Evolutionary conservation across 2,888 invertebrate species (phyloP).

Genomic region (Lypha dubia): DNA sequence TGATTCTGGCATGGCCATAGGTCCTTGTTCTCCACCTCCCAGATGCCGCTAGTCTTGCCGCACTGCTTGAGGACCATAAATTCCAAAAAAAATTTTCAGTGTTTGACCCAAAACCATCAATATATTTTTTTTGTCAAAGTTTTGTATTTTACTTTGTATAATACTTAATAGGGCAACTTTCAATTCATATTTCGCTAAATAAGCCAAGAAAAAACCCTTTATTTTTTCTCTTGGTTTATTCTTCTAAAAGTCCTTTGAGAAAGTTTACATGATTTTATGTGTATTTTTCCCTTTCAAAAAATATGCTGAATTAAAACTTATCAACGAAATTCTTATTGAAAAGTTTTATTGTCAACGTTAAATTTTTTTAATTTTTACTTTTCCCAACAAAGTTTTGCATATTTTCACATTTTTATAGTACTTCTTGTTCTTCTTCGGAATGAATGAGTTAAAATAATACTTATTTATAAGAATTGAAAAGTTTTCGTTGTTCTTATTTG

Average conservation of each 20-base stretch:
- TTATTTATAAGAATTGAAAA: constrained; percentile 19
- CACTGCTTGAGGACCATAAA: too few species aligned
- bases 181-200: too few species aligned
- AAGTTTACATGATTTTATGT: not conserved
- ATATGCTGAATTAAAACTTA: constrained; percentile 21
- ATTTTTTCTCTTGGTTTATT: too few species aligned
- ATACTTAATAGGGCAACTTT: too few species aligned
- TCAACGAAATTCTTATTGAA: not conserved
- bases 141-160: too few species aligned
- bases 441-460: constrained; percentile 48
- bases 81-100: too few species aligned
- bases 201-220: too few species aligned
- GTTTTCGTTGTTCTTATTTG: constrained; percentile 13
- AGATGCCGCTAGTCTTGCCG: too few species aligned
- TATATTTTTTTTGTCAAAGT: too few species aligned
- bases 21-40: too few species aligned
- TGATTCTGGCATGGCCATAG: too few species aligned
- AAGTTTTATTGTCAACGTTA: constrained; percentile 34
- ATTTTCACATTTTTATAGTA: constrained; percentile 51
- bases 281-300: not conserved
- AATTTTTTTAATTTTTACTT: constrained; percentile 14
- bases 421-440: constrained; percentile 40
- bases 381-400: constrained; percentile 51
- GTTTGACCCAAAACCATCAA: too few species aligned
- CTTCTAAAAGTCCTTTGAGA: not conserved